Evolutionary conservation across 2,113 vertebrate species (phyloP), one percentile per base, ranked within the genome.

Genomic region (Myiozetetes cayanensis): DNA sequence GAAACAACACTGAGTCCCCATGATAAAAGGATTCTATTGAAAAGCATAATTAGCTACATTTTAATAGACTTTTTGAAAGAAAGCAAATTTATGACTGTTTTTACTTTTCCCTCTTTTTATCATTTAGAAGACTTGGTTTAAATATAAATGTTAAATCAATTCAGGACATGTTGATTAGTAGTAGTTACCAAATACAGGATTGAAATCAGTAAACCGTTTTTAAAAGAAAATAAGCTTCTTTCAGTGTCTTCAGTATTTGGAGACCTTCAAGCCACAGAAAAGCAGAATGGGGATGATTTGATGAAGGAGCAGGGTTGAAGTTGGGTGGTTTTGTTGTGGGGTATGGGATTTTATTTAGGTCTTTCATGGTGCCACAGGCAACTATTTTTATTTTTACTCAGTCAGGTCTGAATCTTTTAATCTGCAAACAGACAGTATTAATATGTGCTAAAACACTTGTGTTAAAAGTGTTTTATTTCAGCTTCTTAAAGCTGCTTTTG

Each of bases 1-100:
- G 92, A 96, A 96, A 89, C 71, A 87, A 28, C 92, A 85, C 53
- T 55, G 89, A 95, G 89, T 91, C 83, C 56, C 85, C 65, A 49
- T 94, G 97, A 97, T 97, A 89, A 98, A 98, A 96, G 85, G 72
- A 90, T 97, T 82, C 63, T 53, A 24, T 9, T 90, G 77, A 95
- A 96, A 95, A 94, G 82, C 35, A 56, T 95, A 97, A 98, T 97
- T 96, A 97, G 68, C 93, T 90, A 80, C 58, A 91, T 94, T 96
- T 92, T 90, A 83, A 82, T 91, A 91, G 86, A 18, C 47, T 12
- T 89, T 96, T 86, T 56, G 79, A 95, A 94, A 70, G 72, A 81
- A 91, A 92, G 46, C 8, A 95, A 86, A 91, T 63, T 63, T 78
- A 70, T 13, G 5, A 77, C 46, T 86, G 33, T 61, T 96, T 89